These are phyloP conservation scores for Pheosia gnoma DNA, from an alignment of 2,888 invertebrate species.

Conservation along the genomic window DNA sequence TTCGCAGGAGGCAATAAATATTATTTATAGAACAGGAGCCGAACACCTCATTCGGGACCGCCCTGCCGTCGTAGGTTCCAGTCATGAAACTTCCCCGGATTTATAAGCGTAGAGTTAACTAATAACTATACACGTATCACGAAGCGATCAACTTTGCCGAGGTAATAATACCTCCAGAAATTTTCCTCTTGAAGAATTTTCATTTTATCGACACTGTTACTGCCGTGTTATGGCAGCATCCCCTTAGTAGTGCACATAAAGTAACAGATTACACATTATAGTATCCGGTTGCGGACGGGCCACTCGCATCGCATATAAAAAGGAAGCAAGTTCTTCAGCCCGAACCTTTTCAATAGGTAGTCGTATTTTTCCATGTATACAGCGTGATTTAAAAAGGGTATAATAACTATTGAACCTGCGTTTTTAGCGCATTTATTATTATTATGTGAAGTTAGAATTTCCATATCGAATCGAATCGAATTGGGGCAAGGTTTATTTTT, in stretches of 20 bases:
- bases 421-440: too few species aligned
- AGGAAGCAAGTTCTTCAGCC: conserved; percentile 6
- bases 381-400: conserved; percentile 1
- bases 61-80: conserved; percentile 37
- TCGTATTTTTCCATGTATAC: not conserved
- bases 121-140: conserved; percentile 45
- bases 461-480: too few species aligned
- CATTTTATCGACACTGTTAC: conserved; percentile 36
- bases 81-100: conserved; percentile 60
- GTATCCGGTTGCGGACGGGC: conserved; percentile 20
- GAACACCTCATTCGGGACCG: conserved; percentile 58
- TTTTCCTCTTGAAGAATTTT: conserved; percentile 47
- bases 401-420: not conserved
- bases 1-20: conserved; percentile 55
- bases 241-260: conserved; percentile 25
- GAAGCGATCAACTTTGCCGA: conserved; percentile 43
- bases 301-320: conserved; percentile 10
- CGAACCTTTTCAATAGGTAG: conserved; percentile 5
- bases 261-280: conserved; percentile 30
- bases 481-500: too few species aligned
- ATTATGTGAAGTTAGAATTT: too few species aligned
- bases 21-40: conserved; percentile 58
- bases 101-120: conserved; percentile 54
- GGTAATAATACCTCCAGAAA: conserved; percentile 32
- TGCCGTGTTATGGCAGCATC: conserved; percentile 23